Conservation (phyloP, 2,888 invertebrate genomes). For the Dasysyrphus albostriatus region DNA sequence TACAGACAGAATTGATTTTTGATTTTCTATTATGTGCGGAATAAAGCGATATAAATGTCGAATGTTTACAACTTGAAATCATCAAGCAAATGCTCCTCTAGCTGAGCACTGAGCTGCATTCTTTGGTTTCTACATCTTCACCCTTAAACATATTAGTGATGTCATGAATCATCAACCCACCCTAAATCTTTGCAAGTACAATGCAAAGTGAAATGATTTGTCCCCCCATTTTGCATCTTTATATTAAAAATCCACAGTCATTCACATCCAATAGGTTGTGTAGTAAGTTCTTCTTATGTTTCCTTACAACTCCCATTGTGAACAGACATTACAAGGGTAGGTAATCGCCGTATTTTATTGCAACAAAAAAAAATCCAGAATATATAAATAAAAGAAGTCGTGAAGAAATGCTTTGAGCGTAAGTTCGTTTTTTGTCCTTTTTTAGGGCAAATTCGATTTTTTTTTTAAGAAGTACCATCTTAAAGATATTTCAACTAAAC, state of each 20-base stretch:
- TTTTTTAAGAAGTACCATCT: background rate
- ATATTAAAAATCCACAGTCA: constrained; percentile 44
- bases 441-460: background rate
- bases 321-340: constrained; percentile 37
- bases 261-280: constrained; percentile 40
- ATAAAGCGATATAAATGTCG: constrained; percentile 36
- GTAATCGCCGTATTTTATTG: constrained; percentile 36
- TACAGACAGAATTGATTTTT: constrained; percentile 40
- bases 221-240: constrained; percentile 46
- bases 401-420: background rate
- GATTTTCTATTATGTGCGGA: constrained; percentile 38
- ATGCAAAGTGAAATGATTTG: constrained; percentile 44
- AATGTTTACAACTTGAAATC: constrained; percentile 37
- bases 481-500: background rate
- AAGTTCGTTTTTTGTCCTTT: background rate
- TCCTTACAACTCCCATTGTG: constrained; percentile 40
- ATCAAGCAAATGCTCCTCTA: constrained; percentile 31
- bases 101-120: constrained; percentile 40
- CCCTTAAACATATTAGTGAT: constrained; percentile 15
- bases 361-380: constrained; percentile 5
- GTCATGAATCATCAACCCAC: constrained; percentile 46
- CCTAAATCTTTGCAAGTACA: constrained; percentile 27
- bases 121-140: constrained; percentile 29
- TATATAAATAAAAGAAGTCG: background rate
- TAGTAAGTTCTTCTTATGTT: constrained; percentile 40